Percentiles rank a stretch among this genome's conserved stretches.
phyloP scores from a whole-genome alignment of 2,797 vertebrate species.

The Oryzias dopingdopingensis region DNA sequence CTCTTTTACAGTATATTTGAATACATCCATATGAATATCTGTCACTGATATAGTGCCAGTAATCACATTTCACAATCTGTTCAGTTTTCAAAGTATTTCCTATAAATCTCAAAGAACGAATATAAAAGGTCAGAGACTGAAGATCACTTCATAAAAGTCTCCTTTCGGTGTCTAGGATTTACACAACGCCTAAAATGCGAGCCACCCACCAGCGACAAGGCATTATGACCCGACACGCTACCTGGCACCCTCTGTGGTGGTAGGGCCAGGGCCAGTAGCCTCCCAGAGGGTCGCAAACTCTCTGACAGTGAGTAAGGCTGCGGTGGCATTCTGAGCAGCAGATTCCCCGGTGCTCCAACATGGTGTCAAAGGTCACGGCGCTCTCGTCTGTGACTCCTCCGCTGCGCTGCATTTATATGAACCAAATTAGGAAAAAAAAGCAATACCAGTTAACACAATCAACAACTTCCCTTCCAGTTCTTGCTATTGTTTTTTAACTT shows the following conservation, averaged over 20 bases:
- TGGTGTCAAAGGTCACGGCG: slow-evolving; percentile 88
- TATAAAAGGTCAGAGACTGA: slow-evolving; percentile 10
- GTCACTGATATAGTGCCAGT: slow-evolving; percentile 1
- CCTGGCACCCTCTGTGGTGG: slow-evolving; percentile 87
- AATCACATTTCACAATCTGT: slow-evolving; percentile 20
- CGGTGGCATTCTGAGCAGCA: slow-evolving; percentile 91
- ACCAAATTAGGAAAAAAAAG: not conserved
- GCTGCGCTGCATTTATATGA: slow-evolving; percentile 71
- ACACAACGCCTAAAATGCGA: slow-evolving; percentile 88
- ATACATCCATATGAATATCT: slow-evolving; percentile 13
- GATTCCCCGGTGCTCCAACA: slow-evolving; percentile 92
- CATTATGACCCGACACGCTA: slow-evolving; percentile 89
- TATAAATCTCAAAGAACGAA: slow-evolving; percentile 17
- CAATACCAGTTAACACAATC: slow-evolving; percentile 40
- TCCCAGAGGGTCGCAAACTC: slow-evolving; percentile 87
- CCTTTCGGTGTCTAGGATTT: slow-evolving; percentile 12
- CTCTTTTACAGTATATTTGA: slow-evolving; percentile 4
- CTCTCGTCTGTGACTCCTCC: slow-evolving; percentile 79
- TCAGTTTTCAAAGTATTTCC: slow-evolving; percentile 22
- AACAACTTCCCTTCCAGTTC: slow-evolving; percentile 2
- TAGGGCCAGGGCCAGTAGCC: slow-evolving; percentile 90
- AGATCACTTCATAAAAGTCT: slow-evolving; percentile 1
- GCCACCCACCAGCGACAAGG: slow-evolving; percentile 97
- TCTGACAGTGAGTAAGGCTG: slow-evolving; percentile 89
- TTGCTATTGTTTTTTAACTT: slow-evolving; percentile 12